Conservation (phyloP, 1,140 invertebrate genomes). For the Spodoptera litura region DNA sequence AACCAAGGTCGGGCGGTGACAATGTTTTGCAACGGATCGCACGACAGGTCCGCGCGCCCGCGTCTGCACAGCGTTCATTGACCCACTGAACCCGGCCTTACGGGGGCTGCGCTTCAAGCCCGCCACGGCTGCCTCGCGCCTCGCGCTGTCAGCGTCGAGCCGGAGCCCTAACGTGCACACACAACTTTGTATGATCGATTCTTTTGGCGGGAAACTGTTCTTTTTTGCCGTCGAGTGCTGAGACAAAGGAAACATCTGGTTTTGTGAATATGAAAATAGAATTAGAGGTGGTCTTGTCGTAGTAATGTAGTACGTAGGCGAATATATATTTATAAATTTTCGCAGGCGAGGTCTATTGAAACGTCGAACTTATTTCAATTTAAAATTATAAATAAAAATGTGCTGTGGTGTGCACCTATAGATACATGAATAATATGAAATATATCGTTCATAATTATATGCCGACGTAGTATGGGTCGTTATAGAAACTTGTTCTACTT, state of each 20-base stretch:
- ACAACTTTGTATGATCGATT: constrained; percentile 39
- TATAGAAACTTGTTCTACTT: no score
- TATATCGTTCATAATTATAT: no score
- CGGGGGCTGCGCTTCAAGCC: constrained; percentile 33
- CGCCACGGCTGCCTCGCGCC: not conserved
- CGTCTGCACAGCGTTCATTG: constrained; percentile 71
- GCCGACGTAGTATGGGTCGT: no score
- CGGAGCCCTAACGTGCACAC: constrained; percentile 10
- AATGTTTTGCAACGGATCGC: constrained; percentile 77
- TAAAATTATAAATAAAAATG: no score
- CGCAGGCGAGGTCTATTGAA: not conserved
- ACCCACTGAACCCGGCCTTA: constrained; percentile 75
- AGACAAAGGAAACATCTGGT: constrained; percentile 34
- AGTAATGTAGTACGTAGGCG: not conserved
- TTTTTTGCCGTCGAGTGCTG: constrained; percentile 2
- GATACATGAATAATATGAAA: no score
- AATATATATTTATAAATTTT: not conserved
- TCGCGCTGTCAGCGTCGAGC: not conserved
- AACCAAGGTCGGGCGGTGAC: constrained; percentile 59
- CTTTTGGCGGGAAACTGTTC: constrained; percentile 62
- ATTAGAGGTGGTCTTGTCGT: constrained; percentile 25
- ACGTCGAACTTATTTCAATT: no score
- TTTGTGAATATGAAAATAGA: constrained; percentile 29
- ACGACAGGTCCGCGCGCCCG: constrained; percentile 71
- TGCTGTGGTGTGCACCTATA: no score